Evolutionary conservation across 2,888 invertebrate species (phyloP), one percentile per base, ranked within the genome.

Genomic region (Heliconius cydno): DNA sequence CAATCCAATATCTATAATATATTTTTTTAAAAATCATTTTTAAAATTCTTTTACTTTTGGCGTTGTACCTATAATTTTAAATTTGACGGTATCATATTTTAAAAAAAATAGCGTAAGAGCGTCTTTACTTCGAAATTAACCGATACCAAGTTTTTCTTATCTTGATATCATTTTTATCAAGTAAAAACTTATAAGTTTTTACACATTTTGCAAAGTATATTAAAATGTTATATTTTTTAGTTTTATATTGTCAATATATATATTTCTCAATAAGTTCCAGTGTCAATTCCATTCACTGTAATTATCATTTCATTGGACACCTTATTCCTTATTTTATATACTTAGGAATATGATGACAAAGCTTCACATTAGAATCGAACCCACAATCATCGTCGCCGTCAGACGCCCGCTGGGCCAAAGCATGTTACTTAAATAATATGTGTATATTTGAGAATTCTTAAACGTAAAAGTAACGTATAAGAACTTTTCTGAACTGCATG

Each of bases 401-500:
- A n/a, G 57, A 57, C 1, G 22, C 9, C n/a, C 3, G 1, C 13
- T 10, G 2, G 19, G 34, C 1, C 7, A 12, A 34, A 52, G 19
- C 12, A 76, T 19, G 2, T 25, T 13, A 28, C 10, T 19, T 41
- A 22, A 60, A 25, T 2, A 25, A 38, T 13, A 28, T 25, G 12
- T 41, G 10, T 63, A 41, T 41, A 38, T 52, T 57, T 72, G 57
- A 19, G 22, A 34, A 22, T 34, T 60, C 60, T 25, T 73, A 15
- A 34, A 73, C 19, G 25, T n/a, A 60, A 38, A 34, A 38, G 60
- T n/a, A n/a, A 28, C 28, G 3, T 52, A 52, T 57, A 73, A 60
- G 34, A 60, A 73, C 73, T 34, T 73, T 38, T 34, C 12, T 38
- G 60, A 25, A 60, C 60, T 60, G 60, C 73, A 46, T 46, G 46